A percentile compares a stretch with the other conserved stretches of the same genome.
phyloP scores from a whole-genome alignment of 1,140 invertebrate genomes.

The Yoshiicerus persimilis region DNA sequence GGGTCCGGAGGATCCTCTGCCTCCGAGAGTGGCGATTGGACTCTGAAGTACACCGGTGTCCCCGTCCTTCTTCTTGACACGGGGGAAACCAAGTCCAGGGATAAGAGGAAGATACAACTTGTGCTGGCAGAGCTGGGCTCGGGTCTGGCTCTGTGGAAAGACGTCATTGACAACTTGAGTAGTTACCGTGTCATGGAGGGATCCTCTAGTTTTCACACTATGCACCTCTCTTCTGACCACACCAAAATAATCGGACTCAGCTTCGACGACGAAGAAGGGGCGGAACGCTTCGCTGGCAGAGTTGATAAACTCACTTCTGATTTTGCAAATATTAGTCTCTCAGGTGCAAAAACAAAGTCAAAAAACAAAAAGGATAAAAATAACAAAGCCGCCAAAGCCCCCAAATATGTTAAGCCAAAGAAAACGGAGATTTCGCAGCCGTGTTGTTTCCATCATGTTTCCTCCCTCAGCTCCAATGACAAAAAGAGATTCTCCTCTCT shows the following conservation, averaged over 20 bases:
- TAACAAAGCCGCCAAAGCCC: constrained; percentile 54
- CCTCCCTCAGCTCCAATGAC: constrained; percentile 72
- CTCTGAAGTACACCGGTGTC: constrained; percentile 75
- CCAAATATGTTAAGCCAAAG: constrained; percentile 60
- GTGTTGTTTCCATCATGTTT: constrained; percentile 84
- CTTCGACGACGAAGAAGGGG: constrained; percentile 74
- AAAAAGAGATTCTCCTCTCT: constrained; percentile 67
- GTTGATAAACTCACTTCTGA: constrained; percentile 71
- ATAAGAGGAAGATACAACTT: constrained; percentile 72
- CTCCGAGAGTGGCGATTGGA: constrained; percentile 61
- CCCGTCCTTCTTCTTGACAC: constrained; percentile 77
- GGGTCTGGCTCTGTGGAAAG: constrained; percentile 81
- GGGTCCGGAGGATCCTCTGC: background rate
- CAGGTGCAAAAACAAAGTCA: constrained; percentile 63
- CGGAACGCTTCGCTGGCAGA: constrained; percentile 68
- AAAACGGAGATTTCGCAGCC: constrained; percentile 83
- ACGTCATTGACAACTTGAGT: constrained; percentile 70
- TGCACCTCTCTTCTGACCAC: constrained; percentile 74
- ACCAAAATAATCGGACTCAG: constrained; percentile 66
- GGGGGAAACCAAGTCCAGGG: constrained; percentile 69
- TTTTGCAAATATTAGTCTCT: constrained; percentile 77
- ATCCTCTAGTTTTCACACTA: constrained; percentile 73
- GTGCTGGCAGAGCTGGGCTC: constrained; percentile 79
- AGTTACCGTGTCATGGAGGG: constrained; percentile 62
- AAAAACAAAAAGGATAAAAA: constrained; percentile 63